phyloP scores from a whole-genome alignment of 2,888 invertebrate species.

The Xestia c-nigrum region DNA sequence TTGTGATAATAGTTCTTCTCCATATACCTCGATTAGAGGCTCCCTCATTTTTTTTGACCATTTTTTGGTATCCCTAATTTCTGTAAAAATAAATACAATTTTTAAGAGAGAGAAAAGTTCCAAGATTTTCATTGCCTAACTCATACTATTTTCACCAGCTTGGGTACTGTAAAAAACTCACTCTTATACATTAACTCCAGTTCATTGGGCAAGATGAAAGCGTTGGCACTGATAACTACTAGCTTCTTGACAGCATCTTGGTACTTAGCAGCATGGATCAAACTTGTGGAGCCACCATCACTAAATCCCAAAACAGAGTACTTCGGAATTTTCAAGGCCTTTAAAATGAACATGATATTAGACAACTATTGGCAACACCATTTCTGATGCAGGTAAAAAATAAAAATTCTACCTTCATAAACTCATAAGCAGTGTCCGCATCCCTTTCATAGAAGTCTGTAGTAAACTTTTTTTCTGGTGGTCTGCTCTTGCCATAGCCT shows the following conservation, averaged over 20 bases:
- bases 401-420: slow-evolving; percentile 91
- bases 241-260: slow-evolving; percentile 92
- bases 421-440: slow-evolving; percentile 92
- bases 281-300: slow-evolving; percentile 95
- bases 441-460: slow-evolving; percentile 94
- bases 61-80: slow-evolving; percentile 92
- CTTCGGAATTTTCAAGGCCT: slow-evolving; percentile 91
- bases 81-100: slow-evolving; percentile 80
- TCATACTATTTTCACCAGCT: not conserved
- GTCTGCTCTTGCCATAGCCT: slow-evolving; percentile 96
- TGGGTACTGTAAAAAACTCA: slow-evolving; percentile 59
- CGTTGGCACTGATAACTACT: slow-evolving; percentile 94
- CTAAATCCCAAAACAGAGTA: slow-evolving; percentile 97
- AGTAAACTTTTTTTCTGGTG: slow-evolving; percentile 93
- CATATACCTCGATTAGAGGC: slow-evolving; percentile 94
- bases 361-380: slow-evolving; percentile 71
- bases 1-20: slow-evolving; percentile 92
- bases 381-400: not conserved
- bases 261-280: slow-evolving; percentile 94
- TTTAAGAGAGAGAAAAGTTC: too few species aligned
- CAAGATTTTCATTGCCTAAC: not conserved
- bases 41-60: slow-evolving; percentile 95
- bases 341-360: not conserved
- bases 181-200: slow-evolving; percentile 78
- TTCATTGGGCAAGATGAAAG: slow-evolving; percentile 93